Evolutionary conservation across 2,888 invertebrate species (phyloP), one percentile per base, ranked within the genome.

Genomic region (Baronia brevicornis): DNA sequence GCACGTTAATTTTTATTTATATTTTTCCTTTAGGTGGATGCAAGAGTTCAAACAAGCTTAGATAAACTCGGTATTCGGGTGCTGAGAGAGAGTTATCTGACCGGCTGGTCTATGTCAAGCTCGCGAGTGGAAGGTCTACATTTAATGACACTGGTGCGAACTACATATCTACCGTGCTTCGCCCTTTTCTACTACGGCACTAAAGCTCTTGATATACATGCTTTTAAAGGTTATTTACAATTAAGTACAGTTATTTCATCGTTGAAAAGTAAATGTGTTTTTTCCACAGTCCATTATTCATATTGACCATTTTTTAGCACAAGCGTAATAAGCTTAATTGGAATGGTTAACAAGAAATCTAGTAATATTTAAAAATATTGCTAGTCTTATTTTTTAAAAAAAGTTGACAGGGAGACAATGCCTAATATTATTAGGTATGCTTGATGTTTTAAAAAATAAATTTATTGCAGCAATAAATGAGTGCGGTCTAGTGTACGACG

Each of bases 401-500:
- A n/a, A n/a, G n/a, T n/a, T n/a, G n/a, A n/a, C n/a, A n/a, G n/a
- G n/a, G n/a, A n/a, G n/a, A n/a, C n/a, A n/a, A n/a, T n/a, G n/a
- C n/a, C n/a, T n/a, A n/a, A n/a, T n/a, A n/a, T n/a, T n/a, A n/a
- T n/a, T n/a, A n/a, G n/a, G n/a, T n/a, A n/a, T n/a, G n/a, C n/a
- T n/a, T n/a, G n/a, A n/a, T n/a, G n/a, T n/a, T n/a, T n/a, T n/a
- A n/a, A n/a, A n/a, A n/a, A n/a, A n/a, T n/a, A n/a, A n/a, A n/a
- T n/a, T n/a, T n/a, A 5, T 31, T 40, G 15, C 38, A 85, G 89
- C 90, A 5, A 85, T 90, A 46, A 87, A 85, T 33, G 71, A 77
- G 19, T 60, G 84, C 23, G 86, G 86, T 0, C 55, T 89, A 12
- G 87, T 88, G 1, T 89, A 89, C 57, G 88, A 90, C 41, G 89